phyloP scores from a whole-genome alignment of 1,140 invertebrate species.

The Eulimnadia texana region DNA sequence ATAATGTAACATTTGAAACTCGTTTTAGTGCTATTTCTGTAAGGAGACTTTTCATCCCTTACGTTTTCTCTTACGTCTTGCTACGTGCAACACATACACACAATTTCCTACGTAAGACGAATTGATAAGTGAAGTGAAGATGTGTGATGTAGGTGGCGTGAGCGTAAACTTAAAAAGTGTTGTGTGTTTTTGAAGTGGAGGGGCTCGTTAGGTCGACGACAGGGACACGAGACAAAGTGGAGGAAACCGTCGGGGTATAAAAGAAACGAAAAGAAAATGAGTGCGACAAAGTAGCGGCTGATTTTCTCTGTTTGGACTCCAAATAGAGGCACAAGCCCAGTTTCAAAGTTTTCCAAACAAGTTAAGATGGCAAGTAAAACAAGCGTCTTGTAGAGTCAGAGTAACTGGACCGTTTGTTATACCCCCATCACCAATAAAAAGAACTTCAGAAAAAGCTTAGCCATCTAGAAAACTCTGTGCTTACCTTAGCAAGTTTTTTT shows the following conservation, averaged over 20 bases:
- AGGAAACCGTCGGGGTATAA: background rate
- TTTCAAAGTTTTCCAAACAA: slow-evolving; percentile 12
- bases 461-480: background rate
- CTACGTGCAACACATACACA: too few species aligned
- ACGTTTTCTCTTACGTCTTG: too few species aligned
- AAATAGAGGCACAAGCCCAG: slow-evolving; percentile 7
- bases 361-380: slow-evolving; percentile 12
- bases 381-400: slow-evolving; percentile 9
- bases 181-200: too few species aligned
- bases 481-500: too few species aligned
- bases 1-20: background rate
- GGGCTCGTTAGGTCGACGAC: too few species aligned
- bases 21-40: background rate
- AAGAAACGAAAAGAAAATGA: background rate
- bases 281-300: slow-evolving; percentile 5
- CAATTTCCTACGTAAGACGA: too few species aligned
- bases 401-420: slow-evolving; percentile 13
- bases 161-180: too few species aligned
- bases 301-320: slow-evolving; percentile 12
- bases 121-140: too few species aligned
- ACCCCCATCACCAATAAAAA: background rate
- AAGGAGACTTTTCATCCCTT: background rate
- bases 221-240: too few species aligned
- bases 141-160: too few species aligned
- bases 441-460: background rate